Percentiles rank a stretch among this genome's conserved stretches.
These are phyloP conservation scores for Epirrita christyi DNA, from an alignment of 2,888 invertebrate genomes.

Conservation along the genomic window DNA sequence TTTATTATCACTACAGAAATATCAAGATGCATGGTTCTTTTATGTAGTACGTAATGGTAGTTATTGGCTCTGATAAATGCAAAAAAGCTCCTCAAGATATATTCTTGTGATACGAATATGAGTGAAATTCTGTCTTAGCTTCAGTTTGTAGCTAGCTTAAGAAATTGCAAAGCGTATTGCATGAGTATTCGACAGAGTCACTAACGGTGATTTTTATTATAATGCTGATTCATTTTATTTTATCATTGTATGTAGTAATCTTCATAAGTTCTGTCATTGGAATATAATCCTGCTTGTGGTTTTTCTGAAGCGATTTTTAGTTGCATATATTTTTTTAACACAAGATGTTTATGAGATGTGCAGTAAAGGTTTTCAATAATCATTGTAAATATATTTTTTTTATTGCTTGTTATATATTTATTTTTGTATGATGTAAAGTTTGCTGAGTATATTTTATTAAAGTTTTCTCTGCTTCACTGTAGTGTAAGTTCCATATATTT, in stretches of 20 bases:
- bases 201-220: conserved; percentile 8
- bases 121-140: not conserved
- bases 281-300: conserved; percentile 31
- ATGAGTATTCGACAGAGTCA: not conserved
- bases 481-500: conserved; percentile 27
- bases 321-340: conserved; percentile 37
- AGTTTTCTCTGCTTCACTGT: conserved; percentile 42
- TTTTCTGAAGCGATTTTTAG: conserved; percentile 42
- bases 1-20: not conserved
- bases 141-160: conserved; percentile 1
- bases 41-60: too few species aligned
- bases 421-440: conserved; percentile 73
- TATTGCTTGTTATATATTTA: conserved; percentile 43
- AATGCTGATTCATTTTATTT: conserved; percentile 18
- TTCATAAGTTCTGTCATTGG: conserved; percentile 27
- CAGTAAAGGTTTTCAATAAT: conserved; percentile 55
- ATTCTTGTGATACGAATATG: too few species aligned
- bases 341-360: conserved; percentile 42
- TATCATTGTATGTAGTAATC: conserved; percentile 22
- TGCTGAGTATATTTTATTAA: conserved; percentile 58
- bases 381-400: conserved; percentile 71
- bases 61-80: too few species aligned
- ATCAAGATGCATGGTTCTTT: not conserved
- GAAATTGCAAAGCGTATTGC: not conserved
- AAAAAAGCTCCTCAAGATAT: too few species aligned